Evolutionary conservation across 2,888 invertebrate genomes (phyloP).

Genomic region (Leucoma salicis): DNA sequence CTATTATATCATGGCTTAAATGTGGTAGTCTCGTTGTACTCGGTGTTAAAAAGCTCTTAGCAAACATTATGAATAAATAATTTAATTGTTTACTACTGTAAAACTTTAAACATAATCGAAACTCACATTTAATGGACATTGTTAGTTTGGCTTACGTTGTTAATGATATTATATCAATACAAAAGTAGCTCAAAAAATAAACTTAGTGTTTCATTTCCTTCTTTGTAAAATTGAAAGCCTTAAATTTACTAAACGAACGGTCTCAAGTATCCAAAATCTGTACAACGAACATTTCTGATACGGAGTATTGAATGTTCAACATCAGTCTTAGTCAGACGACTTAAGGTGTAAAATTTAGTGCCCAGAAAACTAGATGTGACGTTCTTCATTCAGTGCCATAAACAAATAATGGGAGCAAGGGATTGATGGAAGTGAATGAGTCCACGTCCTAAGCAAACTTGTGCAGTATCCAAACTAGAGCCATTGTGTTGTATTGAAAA

Average conservation of each 20-base stretch:
- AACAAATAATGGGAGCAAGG: constrained; percentile 70
- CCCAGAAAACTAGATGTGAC: constrained; percentile 39
- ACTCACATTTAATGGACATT: neutral
- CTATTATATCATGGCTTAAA: too few species aligned
- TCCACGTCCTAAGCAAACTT: constrained; percentile 73
- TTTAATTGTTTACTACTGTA: too few species aligned
- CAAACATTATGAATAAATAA: too few species aligned
- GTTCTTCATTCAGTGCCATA: constrained; percentile 46
- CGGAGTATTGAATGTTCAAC: constrained; percentile 23
- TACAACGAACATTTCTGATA: constrained; percentile 30
- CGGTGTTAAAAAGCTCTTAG: constrained; percentile 28
- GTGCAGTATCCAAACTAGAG: constrained; percentile 54
- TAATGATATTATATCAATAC: constrained; percentile 17
- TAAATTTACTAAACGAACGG: constrained; percentile 46
- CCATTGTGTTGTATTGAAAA: constrained; percentile 59
- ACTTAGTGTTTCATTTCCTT: constrained; percentile 38
- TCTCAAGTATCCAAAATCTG: constrained; percentile 46
- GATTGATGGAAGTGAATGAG: constrained; percentile 68
- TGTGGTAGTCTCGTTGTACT: constrained; percentile 43
- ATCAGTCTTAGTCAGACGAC: constrained; percentile 31
- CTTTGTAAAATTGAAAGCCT: constrained; percentile 50
- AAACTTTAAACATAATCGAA: too few species aligned
- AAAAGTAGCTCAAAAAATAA: constrained; percentile 43
- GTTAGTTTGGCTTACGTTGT: constrained; percentile 25
- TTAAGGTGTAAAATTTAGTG: constrained; percentile 41